Conservation (phyloP, 1,140 invertebrate genomes). For the Mycetomoellerius zeteki region DNA sequence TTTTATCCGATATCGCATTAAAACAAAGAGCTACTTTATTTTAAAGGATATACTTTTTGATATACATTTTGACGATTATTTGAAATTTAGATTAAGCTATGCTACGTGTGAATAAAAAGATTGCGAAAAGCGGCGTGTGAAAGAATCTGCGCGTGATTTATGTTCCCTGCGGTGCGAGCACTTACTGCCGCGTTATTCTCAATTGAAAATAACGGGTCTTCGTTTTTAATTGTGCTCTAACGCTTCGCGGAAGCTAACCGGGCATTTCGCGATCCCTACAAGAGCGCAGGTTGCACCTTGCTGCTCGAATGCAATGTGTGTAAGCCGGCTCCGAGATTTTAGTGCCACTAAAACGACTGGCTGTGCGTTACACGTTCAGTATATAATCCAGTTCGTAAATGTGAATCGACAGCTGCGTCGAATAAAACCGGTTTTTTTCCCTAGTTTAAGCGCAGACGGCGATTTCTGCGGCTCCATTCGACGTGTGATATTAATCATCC, state of each 20-base stretch:
- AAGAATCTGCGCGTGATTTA: conserved; percentile 37
- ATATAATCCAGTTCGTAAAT: conserved; percentile 56
- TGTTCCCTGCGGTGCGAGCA: conserved; percentile 27
- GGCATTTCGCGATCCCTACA: conserved; percentile 39
- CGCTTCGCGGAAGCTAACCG: conserved; percentile 8
- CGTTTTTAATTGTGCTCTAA: conserved; percentile 54
- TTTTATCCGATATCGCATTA: neutral
- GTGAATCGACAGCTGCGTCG: conserved; percentile 58
- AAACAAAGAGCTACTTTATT: neutral
- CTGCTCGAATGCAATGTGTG: neutral
- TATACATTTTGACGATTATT: conserved; percentile 16
- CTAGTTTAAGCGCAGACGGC: conserved; percentile 8
- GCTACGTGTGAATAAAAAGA: conserved; percentile 25
- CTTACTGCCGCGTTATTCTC: conserved; percentile 39
- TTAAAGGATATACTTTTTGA: neutral
- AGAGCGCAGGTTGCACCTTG: conserved; percentile 17
- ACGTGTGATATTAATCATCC: conserved; percentile 27
- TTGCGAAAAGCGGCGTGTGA: neutral
- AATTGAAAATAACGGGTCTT: conserved; percentile 51
- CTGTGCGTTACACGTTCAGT: conserved; percentile 14
- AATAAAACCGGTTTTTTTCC: conserved; percentile 1
- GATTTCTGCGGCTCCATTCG: conserved; percentile 32
- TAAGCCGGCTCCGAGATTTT: conserved; percentile 50
- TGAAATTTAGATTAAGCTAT: neutral
- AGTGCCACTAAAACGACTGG: conserved; percentile 56